phyloP scores from a whole-genome alignment of 2,113 vertebrate genomes.

The Corythoichthys haematopterus region DNA sequence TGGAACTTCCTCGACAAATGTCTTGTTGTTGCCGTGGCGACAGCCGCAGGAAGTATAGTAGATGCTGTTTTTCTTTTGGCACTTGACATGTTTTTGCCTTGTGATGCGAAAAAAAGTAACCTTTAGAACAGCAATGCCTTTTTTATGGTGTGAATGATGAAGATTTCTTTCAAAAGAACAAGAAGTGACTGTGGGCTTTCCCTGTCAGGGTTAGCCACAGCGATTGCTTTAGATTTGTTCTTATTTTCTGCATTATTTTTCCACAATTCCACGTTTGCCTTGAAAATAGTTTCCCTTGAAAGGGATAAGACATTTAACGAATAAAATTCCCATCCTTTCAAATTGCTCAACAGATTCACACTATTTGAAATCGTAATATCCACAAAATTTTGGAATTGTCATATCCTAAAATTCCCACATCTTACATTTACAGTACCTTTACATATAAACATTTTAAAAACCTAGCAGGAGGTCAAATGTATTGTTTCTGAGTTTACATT shows the following conservation, averaged over 20 bases:
- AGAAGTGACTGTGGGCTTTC: no score
- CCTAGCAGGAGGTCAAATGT: no score
- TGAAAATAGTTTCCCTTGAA: not conserved
- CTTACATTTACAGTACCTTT: no score
- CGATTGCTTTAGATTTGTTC: no score
- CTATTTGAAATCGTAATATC: not conserved
- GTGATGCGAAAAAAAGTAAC: slow-evolving; percentile 56
- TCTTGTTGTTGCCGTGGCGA: not conserved
- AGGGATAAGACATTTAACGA: not conserved
- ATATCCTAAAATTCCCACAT: no score
- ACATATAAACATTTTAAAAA: no score
- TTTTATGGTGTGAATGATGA: slow-evolving; percentile 11
- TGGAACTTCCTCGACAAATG: slow-evolving; percentile 23
- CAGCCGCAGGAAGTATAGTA: slow-evolving; percentile 37
- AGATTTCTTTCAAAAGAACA: not conserved
- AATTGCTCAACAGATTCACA: not conserved
- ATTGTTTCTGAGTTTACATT: no score
- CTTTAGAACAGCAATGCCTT: slow-evolving; percentile 40
- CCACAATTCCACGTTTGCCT: not conserved
- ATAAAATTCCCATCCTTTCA: not conserved
- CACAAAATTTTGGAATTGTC: slow-evolving; percentile 17
- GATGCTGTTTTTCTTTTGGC: slow-evolving; percentile 59
- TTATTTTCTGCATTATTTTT: not conserved
- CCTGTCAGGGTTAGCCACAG: no score
- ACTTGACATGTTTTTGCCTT: slow-evolving; percentile 61